These are phyloP conservation scores for Nemotelus pantherinus DNA, from an alignment of 2,888 invertebrate genomes.

Conservation along the genomic window DNA sequence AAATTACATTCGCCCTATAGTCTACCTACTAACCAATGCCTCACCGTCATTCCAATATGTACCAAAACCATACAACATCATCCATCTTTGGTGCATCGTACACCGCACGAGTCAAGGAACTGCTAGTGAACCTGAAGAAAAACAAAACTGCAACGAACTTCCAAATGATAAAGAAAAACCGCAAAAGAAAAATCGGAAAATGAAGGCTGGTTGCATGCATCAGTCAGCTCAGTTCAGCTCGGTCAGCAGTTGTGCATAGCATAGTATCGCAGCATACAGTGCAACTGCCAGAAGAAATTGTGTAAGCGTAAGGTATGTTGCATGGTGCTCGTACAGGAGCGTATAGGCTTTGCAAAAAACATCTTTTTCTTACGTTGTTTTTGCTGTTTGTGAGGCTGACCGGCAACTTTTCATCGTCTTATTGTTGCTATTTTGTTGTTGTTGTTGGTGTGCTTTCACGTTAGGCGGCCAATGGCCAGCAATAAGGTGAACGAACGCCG, in stretches of 20 bases:
- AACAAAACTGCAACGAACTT: slow-evolving; percentile 26
- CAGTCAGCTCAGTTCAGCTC: too few species aligned
- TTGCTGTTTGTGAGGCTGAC: background rate
- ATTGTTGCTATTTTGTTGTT: slow-evolving; percentile 18
- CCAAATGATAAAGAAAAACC: slow-evolving; percentile 29
- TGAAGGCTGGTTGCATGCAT: slow-evolving; percentile 25
- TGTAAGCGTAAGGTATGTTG: background rate
- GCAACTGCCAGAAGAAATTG: slow-evolving; percentile 39
- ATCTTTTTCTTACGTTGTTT: slow-evolving; percentile 15
- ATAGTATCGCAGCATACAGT: background rate
- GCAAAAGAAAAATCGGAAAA: slow-evolving; percentile 43
- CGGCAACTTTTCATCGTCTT: background rate
- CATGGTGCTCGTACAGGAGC: background rate
- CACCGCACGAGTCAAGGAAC: slow-evolving; percentile 43
- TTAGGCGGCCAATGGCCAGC: slow-evolving; percentile 57
- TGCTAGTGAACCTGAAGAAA: slow-evolving; percentile 1
- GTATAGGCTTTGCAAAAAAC: slow-evolving; percentile 26
- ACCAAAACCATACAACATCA: too few species aligned
- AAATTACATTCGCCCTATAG: too few species aligned
- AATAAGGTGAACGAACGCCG: slow-evolving; percentile 56
- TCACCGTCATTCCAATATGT: too few species aligned
- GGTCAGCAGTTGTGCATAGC: too few species aligned
- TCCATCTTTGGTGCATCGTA: too few species aligned
- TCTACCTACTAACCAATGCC: too few species aligned
- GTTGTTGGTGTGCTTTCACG: slow-evolving; percentile 49